These are phyloP conservation scores for Chelidonichthys spinosus DNA, from an alignment of 2,797 vertebrate genomes.

Conservation along the genomic window DNA sequence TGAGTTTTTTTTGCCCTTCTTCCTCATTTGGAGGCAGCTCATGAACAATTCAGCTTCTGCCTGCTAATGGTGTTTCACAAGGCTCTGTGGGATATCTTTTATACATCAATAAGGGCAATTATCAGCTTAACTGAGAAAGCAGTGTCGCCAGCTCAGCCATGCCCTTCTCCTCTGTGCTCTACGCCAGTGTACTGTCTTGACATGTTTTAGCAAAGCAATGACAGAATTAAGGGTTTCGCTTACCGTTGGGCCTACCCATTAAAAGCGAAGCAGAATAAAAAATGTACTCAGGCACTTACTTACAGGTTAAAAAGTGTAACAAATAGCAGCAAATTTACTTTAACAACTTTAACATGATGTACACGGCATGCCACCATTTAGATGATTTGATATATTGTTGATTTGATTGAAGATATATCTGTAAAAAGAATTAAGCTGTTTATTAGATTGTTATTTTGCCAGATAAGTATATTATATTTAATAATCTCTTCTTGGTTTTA, in stretches of 20 bases:
- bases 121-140: constrained; percentile 96
- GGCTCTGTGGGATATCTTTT: constrained; percentile 97
- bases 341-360: background rate
- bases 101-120: constrained; percentile 99
- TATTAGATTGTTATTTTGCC: background rate
- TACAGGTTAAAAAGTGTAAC: constrained; percentile 15
- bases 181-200: constrained; percentile 51
- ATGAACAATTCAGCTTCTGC: constrained; percentile 97
- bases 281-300: background rate
- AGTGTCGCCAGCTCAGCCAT: constrained; percentile 88
- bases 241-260: constrained; percentile 6
- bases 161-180: constrained; percentile 65
- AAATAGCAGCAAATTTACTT: constrained; percentile 7
- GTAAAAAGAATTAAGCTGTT: background rate
- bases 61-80: constrained; percentile 98
- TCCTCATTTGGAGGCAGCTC: constrained; percentile 93
- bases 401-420: background rate
- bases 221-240: constrained; percentile 40
- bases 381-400: background rate
- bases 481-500: background rate
- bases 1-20: constrained; percentile 78
- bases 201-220: constrained; percentile 50
- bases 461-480: background rate
- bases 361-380: background rate
- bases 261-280: constrained; percentile 17